Base-by-base conservation (phyloP, 2,113 vertebrate species). In the Periophthalmodon schlosseri region DNA sequence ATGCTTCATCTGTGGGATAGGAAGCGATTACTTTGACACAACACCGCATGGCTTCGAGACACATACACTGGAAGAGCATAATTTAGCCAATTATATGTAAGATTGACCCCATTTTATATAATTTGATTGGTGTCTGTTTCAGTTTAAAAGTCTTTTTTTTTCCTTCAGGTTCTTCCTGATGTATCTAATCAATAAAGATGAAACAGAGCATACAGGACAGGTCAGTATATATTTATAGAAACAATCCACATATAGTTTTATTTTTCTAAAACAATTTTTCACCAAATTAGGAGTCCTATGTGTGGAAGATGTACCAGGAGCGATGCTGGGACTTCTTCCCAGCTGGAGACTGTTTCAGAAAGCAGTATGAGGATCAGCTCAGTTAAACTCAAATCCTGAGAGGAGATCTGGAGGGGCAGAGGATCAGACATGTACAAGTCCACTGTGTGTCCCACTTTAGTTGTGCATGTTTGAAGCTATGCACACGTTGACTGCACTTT, bases 131-230 rank as follows among this genome's bases (percentile, higher is more conserved):
- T 47, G 16, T 64, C 7, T 49, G 21, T 8, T 9, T 24, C 34
- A 63, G 24, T 72, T 39, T 4, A 16, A 13, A n/a, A 7, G 28
- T 47, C 3, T 61, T 5, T 34, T 63, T 34, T 65, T 65, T 21
- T 68, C 68, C 34, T 77, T 11, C 82, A 98, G 96, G 96, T 98
- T 98, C 91, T 98, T 97, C 94, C 82, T 97, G 80, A 98, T 98
- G 96, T 97, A 98, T 83, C 93, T 98, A 68, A 98, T 98, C 76
- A 98, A 98, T 76, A 98, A 98, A 84, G 96, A 98, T 4, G 96
- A 98, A 88, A 97, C 96, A 0, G 96, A 98, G 70, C 96, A 98
- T 92, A 98, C 96, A 0, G 96, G 96, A 81, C 96, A 98, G 96
- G 96, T 97, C 79, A 84, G 92, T 91, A 14, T 63, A 68, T 12